Conservation (phyloP, 2,888 invertebrate species). For the Ochropacha duplaris region DNA sequence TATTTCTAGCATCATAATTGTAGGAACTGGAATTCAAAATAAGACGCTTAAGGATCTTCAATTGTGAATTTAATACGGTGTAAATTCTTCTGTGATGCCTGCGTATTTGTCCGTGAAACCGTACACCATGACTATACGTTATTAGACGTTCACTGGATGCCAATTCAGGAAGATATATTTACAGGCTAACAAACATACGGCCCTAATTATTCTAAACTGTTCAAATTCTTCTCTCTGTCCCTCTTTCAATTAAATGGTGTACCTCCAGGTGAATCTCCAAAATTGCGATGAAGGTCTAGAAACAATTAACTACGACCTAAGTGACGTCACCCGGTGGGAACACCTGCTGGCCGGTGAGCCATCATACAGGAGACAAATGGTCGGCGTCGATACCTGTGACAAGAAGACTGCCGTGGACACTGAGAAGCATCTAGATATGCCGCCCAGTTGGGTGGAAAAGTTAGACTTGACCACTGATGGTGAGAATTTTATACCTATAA, state of each 20-base stretch:
- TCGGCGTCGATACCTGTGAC: slow-evolving; percentile 73
- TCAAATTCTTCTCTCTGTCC: no score
- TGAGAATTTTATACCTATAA: slow-evolving; percentile 43
- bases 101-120: no score
- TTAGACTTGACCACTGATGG: slow-evolving; percentile 84
- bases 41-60: no score
- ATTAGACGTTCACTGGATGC: no score
- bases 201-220: no score
- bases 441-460: slow-evolving; percentile 88
- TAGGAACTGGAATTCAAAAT: no score
- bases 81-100: no score
- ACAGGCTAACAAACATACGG: no score
- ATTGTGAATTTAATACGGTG: no score
- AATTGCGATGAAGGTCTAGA: slow-evolving; percentile 72
- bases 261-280: slow-evolving; percentile 68
- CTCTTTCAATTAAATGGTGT: neutral
- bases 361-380: slow-evolving; percentile 69
- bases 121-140: no score
- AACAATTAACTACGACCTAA: slow-evolving; percentile 84
- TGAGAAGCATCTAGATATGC: slow-evolving; percentile 90
- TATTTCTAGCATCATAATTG: no score
- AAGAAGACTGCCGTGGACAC: slow-evolving; percentile 68
- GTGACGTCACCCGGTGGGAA: slow-evolving; percentile 86
- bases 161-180: no score
- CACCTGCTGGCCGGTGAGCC: slow-evolving; percentile 89